Conservation (phyloP, 2,113 vertebrate species). For the Mus spicilegus region DNA sequence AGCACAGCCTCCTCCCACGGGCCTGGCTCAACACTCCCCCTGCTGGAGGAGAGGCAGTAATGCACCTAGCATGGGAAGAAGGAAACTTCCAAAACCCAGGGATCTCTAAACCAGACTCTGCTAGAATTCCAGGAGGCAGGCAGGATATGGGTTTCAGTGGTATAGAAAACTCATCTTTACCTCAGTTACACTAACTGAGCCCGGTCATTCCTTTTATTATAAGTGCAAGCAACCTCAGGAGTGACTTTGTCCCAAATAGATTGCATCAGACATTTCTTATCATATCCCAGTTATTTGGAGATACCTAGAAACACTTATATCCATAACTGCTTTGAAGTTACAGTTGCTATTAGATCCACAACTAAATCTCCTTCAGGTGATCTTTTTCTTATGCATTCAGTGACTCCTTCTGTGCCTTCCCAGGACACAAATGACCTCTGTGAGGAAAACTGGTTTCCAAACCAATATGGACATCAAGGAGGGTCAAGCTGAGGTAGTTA, state of each 20-base stretch:
- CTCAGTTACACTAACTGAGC: background rate
- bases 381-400: background rate
- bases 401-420: background rate
- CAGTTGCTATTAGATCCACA: background rate
- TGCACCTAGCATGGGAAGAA: background rate
- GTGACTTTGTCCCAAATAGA: background rate
- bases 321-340: background rate
- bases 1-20: background rate
- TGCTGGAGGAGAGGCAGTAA: conserved; percentile 30
- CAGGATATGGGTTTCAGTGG: background rate
- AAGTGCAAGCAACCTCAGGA: background rate
- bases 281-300: background rate
- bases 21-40: conserved; percentile 42
- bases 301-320: background rate
- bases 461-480: background rate
- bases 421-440: background rate
- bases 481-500: background rate
- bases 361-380: background rate
- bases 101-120: background rate
- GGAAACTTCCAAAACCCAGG: background rate
- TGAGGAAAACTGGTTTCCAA: background rate
- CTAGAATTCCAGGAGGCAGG: background rate
- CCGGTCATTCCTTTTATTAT: background rate
- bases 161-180: background rate
- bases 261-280: background rate